Percentiles rank a stretch among this genome's conserved stretches.
Evolutionary conservation across 30 jellyfish, hydroid and myxozoan species (phyloP).

Genomic region (Aurelia sp.): DNA sequence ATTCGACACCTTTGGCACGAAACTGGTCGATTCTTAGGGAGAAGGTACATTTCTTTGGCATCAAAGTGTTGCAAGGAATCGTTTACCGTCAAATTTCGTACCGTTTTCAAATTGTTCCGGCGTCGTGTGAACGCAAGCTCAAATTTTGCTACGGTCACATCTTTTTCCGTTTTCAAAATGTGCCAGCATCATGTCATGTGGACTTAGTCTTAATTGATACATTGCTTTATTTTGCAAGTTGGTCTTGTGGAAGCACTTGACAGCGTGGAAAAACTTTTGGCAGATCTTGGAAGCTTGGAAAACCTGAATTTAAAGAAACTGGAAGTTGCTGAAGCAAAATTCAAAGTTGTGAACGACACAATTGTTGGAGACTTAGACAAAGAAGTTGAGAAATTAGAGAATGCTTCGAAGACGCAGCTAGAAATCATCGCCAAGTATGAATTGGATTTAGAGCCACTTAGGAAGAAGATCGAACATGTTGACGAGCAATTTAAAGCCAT

Average conservation of each 20-base stretch:
- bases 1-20: too few relatives aligned
- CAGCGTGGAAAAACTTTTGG: constrained; percentile 80
- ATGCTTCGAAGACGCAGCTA: constrained; percentile 47
- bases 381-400: constrained; percentile 68
- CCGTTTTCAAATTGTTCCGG: too few relatives aligned
- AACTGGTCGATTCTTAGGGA: too few relatives aligned
- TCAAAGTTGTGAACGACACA: constrained; percentile 67
- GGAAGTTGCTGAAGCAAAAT: constrained; percentile 89
- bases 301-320: constrained; percentile 66
- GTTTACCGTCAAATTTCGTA: too few relatives aligned
- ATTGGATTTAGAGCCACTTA: constrained; percentile 78
- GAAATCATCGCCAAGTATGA: constrained; percentile 37
- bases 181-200: too few relatives aligned
- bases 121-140: too few relatives aligned
- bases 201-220: too few relatives aligned
- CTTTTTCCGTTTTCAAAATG: too few relatives aligned
- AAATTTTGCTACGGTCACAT: too few relatives aligned
- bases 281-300: constrained; percentile 58
- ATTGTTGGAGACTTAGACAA: constrained; percentile 55
- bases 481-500: constrained; percentile 40
- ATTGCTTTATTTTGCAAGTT: neutral
- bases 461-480: constrained; percentile 58
- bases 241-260: constrained; percentile 65
- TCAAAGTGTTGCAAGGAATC: too few relatives aligned
- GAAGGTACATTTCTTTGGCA: too few relatives aligned